These are phyloP conservation scores for Andrena dorsata DNA, from an alignment of 2,888 invertebrate species.

Conservation along the genomic window DNA sequence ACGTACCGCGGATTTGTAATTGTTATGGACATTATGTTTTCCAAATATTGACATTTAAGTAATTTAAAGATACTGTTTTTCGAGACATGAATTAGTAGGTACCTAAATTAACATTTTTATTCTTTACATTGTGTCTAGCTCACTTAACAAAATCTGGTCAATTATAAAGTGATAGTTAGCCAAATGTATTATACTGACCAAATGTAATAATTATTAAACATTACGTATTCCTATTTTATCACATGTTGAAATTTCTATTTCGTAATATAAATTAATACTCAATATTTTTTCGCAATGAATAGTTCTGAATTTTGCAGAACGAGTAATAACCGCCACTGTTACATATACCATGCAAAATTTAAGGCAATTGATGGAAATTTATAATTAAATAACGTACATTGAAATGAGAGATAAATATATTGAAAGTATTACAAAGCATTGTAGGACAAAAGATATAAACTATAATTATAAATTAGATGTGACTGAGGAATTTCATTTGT, in stretches of 20 bases:
- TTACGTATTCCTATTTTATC: constrained; percentile 56
- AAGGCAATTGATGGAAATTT: constrained; percentile 24
- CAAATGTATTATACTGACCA: constrained; percentile 27
- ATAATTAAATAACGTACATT: constrained; percentile 20
- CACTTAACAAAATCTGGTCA: constrained; percentile 47
- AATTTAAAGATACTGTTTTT: constrained; percentile 5
- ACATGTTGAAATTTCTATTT: constrained; percentile 53
- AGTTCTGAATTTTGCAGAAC: constrained; percentile 27
- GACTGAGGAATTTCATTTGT: constrained; percentile 63
- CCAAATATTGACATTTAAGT: constrained; percentile 28
- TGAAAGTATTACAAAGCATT: constrained; percentile 52
- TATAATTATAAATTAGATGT: constrained; percentile 63
- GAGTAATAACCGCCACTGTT: constrained; percentile 29
- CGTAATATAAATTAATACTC: constrained; percentile 37
- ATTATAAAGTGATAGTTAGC: constrained; percentile 42
- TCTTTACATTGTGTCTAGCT: not conserved
- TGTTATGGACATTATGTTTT: not conserved
- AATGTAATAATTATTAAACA: constrained; percentile 38
- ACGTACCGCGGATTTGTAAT: constrained; percentile 10
- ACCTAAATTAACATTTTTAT: constrained; percentile 7
- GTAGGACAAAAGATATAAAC: constrained; percentile 51
- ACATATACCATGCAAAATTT: constrained; percentile 46
- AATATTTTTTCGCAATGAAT: constrained; percentile 34
- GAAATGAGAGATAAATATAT: constrained; percentile 35
- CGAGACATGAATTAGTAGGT: not conserved